Evolutionary conservation across 2,113 vertebrate genomes (phyloP).

Genomic region (Passerina amoena): DNA sequence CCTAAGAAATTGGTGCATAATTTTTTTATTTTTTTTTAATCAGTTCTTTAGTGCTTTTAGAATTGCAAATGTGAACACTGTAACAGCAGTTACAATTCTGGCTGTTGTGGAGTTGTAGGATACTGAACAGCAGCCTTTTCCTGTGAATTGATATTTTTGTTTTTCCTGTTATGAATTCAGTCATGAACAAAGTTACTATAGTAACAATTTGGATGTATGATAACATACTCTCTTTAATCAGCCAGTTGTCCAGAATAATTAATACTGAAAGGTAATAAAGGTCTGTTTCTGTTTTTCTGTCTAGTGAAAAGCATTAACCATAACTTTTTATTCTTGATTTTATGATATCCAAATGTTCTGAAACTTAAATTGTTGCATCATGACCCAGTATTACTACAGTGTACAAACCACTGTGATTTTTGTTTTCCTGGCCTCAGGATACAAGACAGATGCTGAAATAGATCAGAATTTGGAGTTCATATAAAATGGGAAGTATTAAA

Average conservation of each 20-base stretch:
- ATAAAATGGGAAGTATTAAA: neutral
- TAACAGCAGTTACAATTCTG: neutral
- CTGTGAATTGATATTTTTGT: neutral
- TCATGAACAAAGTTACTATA: conserved; percentile 6
- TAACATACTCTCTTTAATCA: conserved; percentile 5
- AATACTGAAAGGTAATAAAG: neutral
- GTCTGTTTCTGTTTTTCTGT: neutral
- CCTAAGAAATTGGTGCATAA: neutral
- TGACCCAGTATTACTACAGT: neutral
- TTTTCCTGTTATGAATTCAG: neutral
- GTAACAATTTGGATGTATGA: conserved; percentile 4
- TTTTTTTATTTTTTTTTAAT: neutral
- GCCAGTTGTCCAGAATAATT: neutral
- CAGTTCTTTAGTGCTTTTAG: neutral
- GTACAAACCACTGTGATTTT: neutral
- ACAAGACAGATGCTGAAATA: neutral
- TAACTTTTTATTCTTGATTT: neutral
- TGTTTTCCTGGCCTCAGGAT: neutral
- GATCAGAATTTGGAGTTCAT: neutral
- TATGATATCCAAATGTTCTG: neutral
- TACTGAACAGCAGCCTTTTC: neutral
- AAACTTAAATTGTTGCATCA: neutral
- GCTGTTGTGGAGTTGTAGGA: neutral
- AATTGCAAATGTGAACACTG: neutral
- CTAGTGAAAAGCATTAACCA: neutral